Percentiles rank a stretch among this genome's conserved stretches.
Conservation (phyloP, 1,140 invertebrate genomes). For the Pectinophora gossypiella region DNA sequence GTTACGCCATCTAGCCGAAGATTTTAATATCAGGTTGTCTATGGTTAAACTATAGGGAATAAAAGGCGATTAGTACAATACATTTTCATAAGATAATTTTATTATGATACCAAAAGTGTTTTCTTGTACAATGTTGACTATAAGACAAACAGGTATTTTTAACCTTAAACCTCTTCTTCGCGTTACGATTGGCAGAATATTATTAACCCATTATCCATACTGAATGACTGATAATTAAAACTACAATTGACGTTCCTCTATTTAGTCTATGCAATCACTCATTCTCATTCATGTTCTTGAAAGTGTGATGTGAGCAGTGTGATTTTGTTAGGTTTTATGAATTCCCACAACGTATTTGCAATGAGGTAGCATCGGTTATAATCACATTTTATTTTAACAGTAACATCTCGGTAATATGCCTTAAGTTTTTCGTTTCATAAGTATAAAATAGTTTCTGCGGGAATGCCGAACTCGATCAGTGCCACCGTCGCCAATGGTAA, state of each 20-base stretch:
- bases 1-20: too few species aligned
- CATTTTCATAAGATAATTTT: too few species aligned
- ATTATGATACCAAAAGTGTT: too few species aligned
- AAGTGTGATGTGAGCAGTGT: conserved; percentile 55
- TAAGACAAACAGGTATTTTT: too few species aligned
- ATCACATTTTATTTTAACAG: conserved; percentile 27
- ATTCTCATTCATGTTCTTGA: conserved; percentile 15
- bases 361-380: conserved; percentile 66
- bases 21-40: too few species aligned
- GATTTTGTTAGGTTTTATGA: conserved; percentile 28
- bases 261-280: not conserved
- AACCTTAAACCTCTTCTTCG: too few species aligned
- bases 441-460: conserved; percentile 34
- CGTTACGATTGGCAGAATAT: too few species aligned
- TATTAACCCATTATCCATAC: too few species aligned
- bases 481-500: conserved; percentile 54
- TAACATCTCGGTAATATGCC: conserved; percentile 61
- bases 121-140: too few species aligned
- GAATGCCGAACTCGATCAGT: conserved; percentile 62
- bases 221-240: too few species aligned
- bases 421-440: conserved; percentile 46
- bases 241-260: not conserved
- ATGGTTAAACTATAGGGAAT: too few species aligned
- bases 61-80: too few species aligned
- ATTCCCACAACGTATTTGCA: conserved; percentile 41